Evolutionary conservation across 2,888 invertebrate genomes (phyloP), one percentile per base, ranked within the genome.

Genomic region (Mesorhabditis belari): DNA sequence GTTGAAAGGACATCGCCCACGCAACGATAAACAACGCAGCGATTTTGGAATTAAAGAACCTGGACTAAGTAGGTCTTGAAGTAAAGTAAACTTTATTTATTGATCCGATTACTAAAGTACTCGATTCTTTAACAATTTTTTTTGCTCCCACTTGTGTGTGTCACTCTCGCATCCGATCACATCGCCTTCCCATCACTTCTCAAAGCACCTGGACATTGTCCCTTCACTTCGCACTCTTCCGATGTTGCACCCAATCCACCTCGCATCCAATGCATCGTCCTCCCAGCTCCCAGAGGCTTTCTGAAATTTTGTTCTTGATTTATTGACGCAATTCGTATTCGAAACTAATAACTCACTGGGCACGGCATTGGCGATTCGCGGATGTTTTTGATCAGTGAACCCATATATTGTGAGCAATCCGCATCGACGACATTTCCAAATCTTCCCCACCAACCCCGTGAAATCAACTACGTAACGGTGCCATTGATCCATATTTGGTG

Each of bases 191-290:
- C 3, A 63, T 65, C 3, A 77, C 69, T 49, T 79, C 76, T 53
- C 79, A 77, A n/a, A 12, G 55, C 54, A 58, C 79, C 79, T 49
- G 61, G 60, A 58, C 79, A 79, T 57, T 79, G 75, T 24, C 79
- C 79, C 49, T 63, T 63, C 1, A 58, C 53, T 4, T 69, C 63
- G 55, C 79, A 79, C 25, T 65, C 62, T 12, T 65, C 29, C 17
- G 69, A 72, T 17, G 63, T 60, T 5, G 74, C 69, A 23, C 79
- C 77, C 25, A 71, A 64, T 17, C 77, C 77, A 59, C 78, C 52
- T 79, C 77, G 60, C 78, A 78, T 4, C 65, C 63, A 1, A 69
- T 62, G 62, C 78, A 78, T 9, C 44, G 44, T 2, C 44, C 44
- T 17, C 44, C 44, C 12, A 9, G 12, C 44, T 35, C 44, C 44